Conservation (phyloP, 1,140 invertebrate species). For the Drosophila kepulauana region DNA sequence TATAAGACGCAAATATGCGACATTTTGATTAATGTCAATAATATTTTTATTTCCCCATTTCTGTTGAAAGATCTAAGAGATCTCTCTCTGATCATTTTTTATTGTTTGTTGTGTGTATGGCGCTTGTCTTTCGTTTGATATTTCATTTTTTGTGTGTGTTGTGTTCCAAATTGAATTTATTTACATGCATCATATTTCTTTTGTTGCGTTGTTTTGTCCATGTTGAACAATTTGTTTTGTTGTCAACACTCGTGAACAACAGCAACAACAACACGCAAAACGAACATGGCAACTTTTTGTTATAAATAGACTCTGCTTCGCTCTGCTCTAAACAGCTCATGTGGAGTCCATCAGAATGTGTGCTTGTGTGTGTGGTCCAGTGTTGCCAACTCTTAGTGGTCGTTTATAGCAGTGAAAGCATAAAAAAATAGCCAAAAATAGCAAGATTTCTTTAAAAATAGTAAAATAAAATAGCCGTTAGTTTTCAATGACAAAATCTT, state of each 20-base stretch:
- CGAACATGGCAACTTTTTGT: conserved; percentile 64
- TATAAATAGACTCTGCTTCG: conserved; percentile 68
- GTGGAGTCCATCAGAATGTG: conserved; percentile 15
- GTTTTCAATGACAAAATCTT: too few relatives aligned
- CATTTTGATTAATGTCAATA: conserved; percentile 44
- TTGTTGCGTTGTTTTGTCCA: conserved; percentile 61
- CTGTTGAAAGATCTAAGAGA: conserved; percentile 45
- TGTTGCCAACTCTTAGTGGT: too few relatives aligned
- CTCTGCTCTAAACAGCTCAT: conserved; percentile 24
- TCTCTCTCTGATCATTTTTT: conserved; percentile 39
- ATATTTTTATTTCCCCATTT: conserved; percentile 48
- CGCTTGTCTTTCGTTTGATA: conserved; percentile 34
- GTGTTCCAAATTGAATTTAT: conserved; percentile 73
- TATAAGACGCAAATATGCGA: not conserved
- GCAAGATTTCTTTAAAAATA: too few relatives aligned
- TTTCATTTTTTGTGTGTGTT: conserved; percentile 21
- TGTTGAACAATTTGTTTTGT: conserved; percentile 80
- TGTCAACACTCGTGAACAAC: conserved; percentile 68
- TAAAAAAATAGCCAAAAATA: too few relatives aligned
- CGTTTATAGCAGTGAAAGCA: too few relatives aligned
- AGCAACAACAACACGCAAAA: conserved; percentile 37
- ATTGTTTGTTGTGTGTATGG: conserved; percentile 28
- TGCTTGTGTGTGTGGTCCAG: not conserved
- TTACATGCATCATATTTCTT: conserved; percentile 81
- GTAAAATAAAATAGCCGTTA: too few relatives aligned